Conservation (phyloP, 2,113 vertebrate species). For the Varanus komodoensis region DNA sequence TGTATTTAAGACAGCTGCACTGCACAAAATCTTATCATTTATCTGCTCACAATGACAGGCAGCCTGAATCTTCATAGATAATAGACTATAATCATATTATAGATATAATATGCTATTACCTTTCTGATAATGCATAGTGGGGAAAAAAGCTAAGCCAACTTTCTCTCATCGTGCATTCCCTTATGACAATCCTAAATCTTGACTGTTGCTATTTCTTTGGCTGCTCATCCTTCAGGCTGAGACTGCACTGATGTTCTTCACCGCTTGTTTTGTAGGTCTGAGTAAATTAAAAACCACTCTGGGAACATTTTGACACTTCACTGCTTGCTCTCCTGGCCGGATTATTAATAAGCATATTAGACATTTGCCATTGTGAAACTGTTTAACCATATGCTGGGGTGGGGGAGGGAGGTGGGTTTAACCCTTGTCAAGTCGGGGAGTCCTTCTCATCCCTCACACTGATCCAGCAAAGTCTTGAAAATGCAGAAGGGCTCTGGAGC, state of each 20-base stretch:
- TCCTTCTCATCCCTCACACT: neutral
- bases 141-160: neutral
- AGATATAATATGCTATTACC: slow-evolving; percentile 4
- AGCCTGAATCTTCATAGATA: neutral
- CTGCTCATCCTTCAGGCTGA: neutral
- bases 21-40: slow-evolving; percentile 2
- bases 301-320: slow-evolving; percentile 15
- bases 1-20: neutral
- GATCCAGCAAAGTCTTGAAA: neutral
- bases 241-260: neutral
- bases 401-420: neutral
- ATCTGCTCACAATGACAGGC: neutral
- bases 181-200: neutral
- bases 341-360: slow-evolving; percentile 25
- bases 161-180: slow-evolving; percentile 9
- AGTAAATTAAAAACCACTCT: slow-evolving; percentile 26
- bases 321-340: slow-evolving; percentile 15
- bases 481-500: neutral
- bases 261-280: neutral
- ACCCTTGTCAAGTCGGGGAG: neutral
- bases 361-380: slow-evolving; percentile 15
- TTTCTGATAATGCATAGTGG: slow-evolving; percentile 1
- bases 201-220: neutral
- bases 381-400: neutral
- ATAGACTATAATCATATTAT: neutral